Base-by-base conservation (phyloP, 2,888 invertebrate genomes). In the Ganaspis brasiliensis region DNA sequence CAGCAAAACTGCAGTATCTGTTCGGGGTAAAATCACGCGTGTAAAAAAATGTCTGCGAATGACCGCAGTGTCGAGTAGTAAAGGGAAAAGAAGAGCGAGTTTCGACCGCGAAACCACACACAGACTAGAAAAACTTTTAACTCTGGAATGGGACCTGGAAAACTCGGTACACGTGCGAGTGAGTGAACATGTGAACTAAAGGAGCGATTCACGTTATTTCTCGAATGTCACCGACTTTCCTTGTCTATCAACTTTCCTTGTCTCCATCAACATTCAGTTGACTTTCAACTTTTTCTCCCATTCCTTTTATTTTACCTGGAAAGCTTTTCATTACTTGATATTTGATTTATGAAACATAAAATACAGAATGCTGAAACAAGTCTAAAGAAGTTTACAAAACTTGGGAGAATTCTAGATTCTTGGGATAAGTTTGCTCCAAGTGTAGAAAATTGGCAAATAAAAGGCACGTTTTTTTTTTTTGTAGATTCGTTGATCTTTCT, bases 91-190 rank as follows among this genome's bases (percentile, higher is more conserved):
- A 35, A 19, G 63, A 67, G 59, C 16, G 16, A 55, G 57, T 57
- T 57, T 57, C 57, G 24, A 45, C 63, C 63, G 40, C 63, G 24
- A 67, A 40, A 67, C 63, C 63, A 67, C 63, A 67, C 40, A 45
- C 45, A 14, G n/a, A 2, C 57, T 57, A 26, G 40, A 67, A 67
- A 67, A 67, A 67, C 40, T 67, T 67, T 67, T 24, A 67, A 67
- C 63, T 24, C 40, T 40, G 45, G 63, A 67, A 40, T 67, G 24
- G 63, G 63, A 40, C 63, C 19, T 63, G 45, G 24, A 67, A 67
- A 67, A 67, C 63, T 67, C n/a, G 21, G 21, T 63, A 67, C 45
- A 67, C 63, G 63, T 67, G 63, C 63, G 63, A 67, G 63, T 45
- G 24, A 67, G n/a, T 67, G 63, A 21, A 67, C 45, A 45, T 45